Conservation (phyloP, 2,888 invertebrate species). For the Deilephila porcellus region DNA sequence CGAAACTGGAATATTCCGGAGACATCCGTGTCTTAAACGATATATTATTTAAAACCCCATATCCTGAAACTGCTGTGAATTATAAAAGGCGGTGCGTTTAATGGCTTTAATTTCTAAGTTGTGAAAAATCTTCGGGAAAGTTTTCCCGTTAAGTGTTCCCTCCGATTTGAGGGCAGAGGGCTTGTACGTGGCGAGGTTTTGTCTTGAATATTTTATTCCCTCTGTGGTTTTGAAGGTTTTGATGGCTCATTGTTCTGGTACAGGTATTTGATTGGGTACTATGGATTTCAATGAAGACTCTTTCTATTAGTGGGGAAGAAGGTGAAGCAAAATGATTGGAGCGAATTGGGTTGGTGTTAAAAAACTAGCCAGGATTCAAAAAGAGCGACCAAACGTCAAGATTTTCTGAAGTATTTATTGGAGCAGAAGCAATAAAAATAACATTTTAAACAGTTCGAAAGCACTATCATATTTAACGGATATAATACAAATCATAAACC, state of each 20-base stretch:
- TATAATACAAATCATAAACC: too few relatives aligned
- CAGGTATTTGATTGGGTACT: neutral
- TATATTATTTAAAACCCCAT: conserved; percentile 69
- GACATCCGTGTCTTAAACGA: conserved; percentile 37
- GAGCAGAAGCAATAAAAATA: too few relatives aligned
- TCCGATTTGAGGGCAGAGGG: conserved; percentile 31
- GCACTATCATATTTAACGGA: too few relatives aligned
- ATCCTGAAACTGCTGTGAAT: conserved; percentile 61
- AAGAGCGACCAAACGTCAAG: too few relatives aligned
- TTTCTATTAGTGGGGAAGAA: neutral
- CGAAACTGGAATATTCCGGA: neutral
- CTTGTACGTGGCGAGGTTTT: conserved; percentile 20
- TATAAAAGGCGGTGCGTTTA: conserved; percentile 68
- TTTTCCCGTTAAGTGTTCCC: conserved; percentile 56
- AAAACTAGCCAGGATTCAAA: too few relatives aligned
- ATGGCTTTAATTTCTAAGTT: conserved; percentile 71
- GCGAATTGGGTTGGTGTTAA: too few relatives aligned
- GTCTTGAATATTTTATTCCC: conserved; percentile 26
- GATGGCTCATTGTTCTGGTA: neutral
- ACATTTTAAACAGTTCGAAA: too few relatives aligned
- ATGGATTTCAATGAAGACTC: neutral
- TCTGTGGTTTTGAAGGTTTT: conserved; percentile 20
- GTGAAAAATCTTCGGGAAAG: conserved; percentile 67
- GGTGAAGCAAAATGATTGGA: too few relatives aligned
- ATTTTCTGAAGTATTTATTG: too few relatives aligned